A percentile compares a stretch with the other conserved stretches of the same genome.
Evolutionary conservation across 2,113 vertebrate genomes (phyloP).

Genomic region (Nanorana parkeri): DNA sequence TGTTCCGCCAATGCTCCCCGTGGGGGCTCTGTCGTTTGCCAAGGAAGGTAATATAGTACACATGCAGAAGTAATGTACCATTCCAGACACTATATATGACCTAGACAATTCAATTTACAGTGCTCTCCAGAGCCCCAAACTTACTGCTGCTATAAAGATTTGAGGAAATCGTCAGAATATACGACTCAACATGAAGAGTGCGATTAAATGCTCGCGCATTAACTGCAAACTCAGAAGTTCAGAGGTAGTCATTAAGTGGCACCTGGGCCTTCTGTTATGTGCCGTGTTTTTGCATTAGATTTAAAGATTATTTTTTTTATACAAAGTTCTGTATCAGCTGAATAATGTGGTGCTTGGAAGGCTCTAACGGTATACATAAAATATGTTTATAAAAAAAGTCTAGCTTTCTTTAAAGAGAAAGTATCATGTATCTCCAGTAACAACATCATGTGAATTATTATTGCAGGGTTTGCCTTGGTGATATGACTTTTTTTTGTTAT

Average conservation of each 20-base stretch:
- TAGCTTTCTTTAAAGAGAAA: no score
- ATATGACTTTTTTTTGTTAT: no score
- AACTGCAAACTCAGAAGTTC: constrained; percentile 20
- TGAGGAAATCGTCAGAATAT: constrained; percentile 40
- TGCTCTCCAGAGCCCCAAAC: constrained; percentile 36
- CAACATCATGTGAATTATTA: no score
- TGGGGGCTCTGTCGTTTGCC: constrained; percentile 17
- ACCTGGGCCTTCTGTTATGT: constrained; percentile 16
- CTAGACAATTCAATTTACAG: constrained; percentile 47
- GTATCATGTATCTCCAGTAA: no score
- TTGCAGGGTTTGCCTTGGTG: no score
- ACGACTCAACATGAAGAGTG: constrained; percentile 29
- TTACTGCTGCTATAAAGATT: constrained; percentile 43
- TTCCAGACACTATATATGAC: constrained; percentile 40
- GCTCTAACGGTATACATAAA: neutral
- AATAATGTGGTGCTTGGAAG: neutral
- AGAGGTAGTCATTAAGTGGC: constrained; percentile 7
- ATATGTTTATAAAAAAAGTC: no score
- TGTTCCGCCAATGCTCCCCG: constrained; percentile 32
- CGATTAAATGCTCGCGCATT: constrained; percentile 32
- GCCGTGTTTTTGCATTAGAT: neutral
- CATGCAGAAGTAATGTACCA: constrained; percentile 46
- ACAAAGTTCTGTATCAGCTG: neutral
- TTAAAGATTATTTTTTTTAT: constrained; percentile 4
- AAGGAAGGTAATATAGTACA: constrained; percentile 33